Base-by-base conservation (phyloP, 1,140 invertebrate species). In the Hylaeus anthracinus region DNA sequence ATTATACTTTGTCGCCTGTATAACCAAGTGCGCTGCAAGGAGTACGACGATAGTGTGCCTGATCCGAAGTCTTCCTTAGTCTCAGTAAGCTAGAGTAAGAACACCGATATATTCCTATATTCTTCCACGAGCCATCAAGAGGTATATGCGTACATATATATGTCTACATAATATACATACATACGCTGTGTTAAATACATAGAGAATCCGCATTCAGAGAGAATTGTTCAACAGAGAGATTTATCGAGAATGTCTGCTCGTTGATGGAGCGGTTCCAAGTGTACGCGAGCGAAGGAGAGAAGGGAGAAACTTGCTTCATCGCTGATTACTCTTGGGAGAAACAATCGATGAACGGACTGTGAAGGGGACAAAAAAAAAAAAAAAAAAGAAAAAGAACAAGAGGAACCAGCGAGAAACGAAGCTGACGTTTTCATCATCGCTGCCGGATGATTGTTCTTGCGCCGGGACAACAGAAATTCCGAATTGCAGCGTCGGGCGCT, bases 21-120 rank as follows among this genome's bases (percentile, higher is more conserved):
- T 64, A 64, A 41, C 4, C 10, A 10, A 26, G 15, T 67, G 14
- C 70, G 74, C n/a, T 45, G 4, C 15, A 60, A 63, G 45, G 39
- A 26, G 12, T 58, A 41, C 75, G 55, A 72, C 60, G 69, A 83
- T 88, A 82, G 85, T 82, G 89, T 90, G 89, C 89, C 89, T 90
- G 78, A 90, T 90, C 75, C 63, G 79, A 88, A 79, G 89, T 90
- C 89, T 90, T 90, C 89, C 89, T 82, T 86, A 88, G 64, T 41
- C 66, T 37, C 5, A 51, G 65, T 81, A 81, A 61, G 58, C 15
- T 86, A 61, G n/a, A 63, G 37, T 84, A 74, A 65, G 75, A 51
- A 56, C 63, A 83, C 61, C 63, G 39, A 70, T 58, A 79, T 70
- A 80, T 73, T 73, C 39, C 63, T 78, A 86, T 83, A 86, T 79